phyloP scores from a whole-genome alignment of 37 sponge, comb jelly and placozoan genomes.

The Axinella damicornis region DNA sequence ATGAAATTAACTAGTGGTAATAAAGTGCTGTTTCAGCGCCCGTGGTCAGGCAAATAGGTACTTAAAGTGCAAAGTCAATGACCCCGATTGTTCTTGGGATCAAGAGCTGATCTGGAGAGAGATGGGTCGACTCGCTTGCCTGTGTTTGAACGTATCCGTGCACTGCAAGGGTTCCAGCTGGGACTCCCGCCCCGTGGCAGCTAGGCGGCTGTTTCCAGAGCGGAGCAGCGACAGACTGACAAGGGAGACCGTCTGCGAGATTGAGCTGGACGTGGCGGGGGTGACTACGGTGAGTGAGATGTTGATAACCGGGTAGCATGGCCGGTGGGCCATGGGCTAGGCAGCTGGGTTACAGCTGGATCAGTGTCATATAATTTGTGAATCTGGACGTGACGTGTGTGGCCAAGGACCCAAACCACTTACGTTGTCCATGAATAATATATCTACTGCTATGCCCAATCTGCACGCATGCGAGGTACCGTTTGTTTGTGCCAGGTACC shows the following conservation, averaged over 20 bases:
- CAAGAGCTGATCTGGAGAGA: not conserved
- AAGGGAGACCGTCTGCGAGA: slow-evolving; percentile 32
- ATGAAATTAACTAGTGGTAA: no score
- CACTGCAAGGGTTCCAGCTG: slow-evolving; percentile 25
- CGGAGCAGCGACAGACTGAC: not conserved
- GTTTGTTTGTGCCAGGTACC: no score
- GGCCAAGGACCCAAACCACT: no score
- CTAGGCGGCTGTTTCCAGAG: slow-evolving; percentile 25
- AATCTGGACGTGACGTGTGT: no score
- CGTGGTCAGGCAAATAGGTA: no score
- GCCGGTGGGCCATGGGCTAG: not conserved
- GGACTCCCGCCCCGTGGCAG: not conserved
- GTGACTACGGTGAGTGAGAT: slow-evolving; percentile 46
- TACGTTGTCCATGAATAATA: no score
- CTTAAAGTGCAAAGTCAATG: no score
- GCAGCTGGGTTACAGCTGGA: not conserved
- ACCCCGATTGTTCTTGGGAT: slow-evolving; percentile 3
- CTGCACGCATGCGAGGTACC: no score
- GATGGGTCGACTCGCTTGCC: slow-evolving; percentile 64
- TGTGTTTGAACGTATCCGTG: slow-evolving; percentile 68
- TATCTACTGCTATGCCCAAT: no score
- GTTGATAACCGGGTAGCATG: no score
- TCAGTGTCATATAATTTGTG: not conserved
- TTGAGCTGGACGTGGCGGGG: slow-evolving; percentile 73
- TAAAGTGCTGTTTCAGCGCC: no score